phyloP scores from a whole-genome alignment of 1,140 invertebrate genomes.

The Dufourea novaeangliae region DNA sequence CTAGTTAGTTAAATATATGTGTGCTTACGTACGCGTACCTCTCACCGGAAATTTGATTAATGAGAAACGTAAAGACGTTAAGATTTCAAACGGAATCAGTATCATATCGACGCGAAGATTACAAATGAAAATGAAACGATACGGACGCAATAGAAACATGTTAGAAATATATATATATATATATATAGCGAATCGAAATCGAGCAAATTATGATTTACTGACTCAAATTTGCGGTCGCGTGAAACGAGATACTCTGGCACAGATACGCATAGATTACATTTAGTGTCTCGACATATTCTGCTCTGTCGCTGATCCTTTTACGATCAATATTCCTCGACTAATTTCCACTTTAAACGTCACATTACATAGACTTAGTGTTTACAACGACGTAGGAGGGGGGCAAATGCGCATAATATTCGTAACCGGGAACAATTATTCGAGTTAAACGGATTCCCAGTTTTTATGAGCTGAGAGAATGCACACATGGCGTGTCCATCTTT shows the following conservation, averaged over 20 bases:
- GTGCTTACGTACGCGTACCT: conserved; percentile 30
- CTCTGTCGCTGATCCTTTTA: conserved; percentile 11
- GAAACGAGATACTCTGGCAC: conserved; percentile 19
- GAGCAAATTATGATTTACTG: conserved; percentile 5
- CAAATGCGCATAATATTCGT: conserved; percentile 43
- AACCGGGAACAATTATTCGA: not conserved
- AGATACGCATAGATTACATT: conserved; percentile 32
- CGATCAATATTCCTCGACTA: conserved; percentile 22
- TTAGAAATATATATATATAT: not conserved
- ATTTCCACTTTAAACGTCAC: conserved; percentile 31
- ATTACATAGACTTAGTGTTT: conserved; percentile 39
- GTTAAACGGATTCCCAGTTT: conserved; percentile 33
- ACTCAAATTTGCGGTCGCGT: not conserved
- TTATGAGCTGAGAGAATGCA: conserved; percentile 43
- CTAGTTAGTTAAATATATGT: conserved; percentile 15
- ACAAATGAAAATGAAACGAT: not conserved
- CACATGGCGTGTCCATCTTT: conserved; percentile 3
- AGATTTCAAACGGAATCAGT: not conserved
- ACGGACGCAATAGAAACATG: not conserved
- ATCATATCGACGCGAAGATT: not conserved
- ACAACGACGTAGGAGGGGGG: conserved; percentile 40
- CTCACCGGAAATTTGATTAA: conserved; percentile 10
- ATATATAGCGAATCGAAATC: not conserved
- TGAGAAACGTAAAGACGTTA: not conserved
- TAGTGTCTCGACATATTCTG: conserved; percentile 31